Evolutionary conservation across 2,113 vertebrate species (phyloP).

Genomic region (Regulus satrapa): DNA sequence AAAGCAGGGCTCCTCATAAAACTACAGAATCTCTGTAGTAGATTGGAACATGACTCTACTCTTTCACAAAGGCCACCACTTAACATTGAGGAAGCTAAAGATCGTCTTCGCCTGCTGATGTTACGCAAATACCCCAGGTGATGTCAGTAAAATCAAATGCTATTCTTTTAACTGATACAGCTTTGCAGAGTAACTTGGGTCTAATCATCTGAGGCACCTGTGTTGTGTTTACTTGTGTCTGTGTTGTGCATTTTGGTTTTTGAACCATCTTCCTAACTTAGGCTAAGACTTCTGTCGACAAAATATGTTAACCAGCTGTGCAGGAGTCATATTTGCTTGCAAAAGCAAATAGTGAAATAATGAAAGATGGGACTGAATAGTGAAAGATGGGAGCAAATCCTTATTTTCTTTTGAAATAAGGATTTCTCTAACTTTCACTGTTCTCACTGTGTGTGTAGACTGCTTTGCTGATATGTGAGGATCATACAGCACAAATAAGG

Average conservation of each 20-base stretch:
- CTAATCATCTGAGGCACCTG: background rate
- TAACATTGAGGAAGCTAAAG: constrained; percentile 93
- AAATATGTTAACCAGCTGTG: background rate
- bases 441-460: background rate
- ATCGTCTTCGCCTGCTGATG: constrained; percentile 88
- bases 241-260: background rate
- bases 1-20: constrained; percentile 89
- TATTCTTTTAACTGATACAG: background rate
- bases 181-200: background rate
- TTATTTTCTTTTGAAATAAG: too few relatives aligned
- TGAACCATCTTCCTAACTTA: background rate
- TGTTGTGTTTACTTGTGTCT: background rate
- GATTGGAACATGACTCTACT: constrained; percentile 82
- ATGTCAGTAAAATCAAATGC: background rate
- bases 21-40: constrained; percentile 90
- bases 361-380: background rate
- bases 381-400: background rate
- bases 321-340: background rate
- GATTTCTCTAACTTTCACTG: background rate
- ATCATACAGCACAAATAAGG: background rate
- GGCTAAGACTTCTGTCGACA: background rate
- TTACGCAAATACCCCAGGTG: constrained; percentile 85
- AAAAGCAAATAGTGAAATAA: background rate
- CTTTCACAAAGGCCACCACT: constrained; percentile 77
- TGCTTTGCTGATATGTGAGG: background rate